Conservation (phyloP, 1,140 invertebrate species). For the Lordiphosa clarofinis region DNA sequence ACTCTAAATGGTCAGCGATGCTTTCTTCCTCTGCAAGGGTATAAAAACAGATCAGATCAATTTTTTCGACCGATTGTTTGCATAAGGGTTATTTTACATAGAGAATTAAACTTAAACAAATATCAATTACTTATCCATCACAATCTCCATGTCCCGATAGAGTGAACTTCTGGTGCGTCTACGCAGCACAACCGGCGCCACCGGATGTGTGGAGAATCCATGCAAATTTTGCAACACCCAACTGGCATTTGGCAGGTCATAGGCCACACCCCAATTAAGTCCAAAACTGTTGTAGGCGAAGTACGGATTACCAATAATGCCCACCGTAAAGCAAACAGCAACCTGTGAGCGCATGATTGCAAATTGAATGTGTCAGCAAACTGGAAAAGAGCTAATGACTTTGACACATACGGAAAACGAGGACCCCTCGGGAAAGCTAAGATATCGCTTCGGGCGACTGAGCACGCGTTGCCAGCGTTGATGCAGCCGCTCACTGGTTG, state of each 20-base stretch:
- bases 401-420: constrained; percentile 69
- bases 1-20: no score
- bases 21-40: no score
- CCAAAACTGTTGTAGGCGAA: constrained; percentile 70
- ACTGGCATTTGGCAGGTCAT: constrained; percentile 86
- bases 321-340: constrained; percentile 74
- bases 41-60: no score
- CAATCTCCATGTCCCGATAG: constrained; percentile 81
- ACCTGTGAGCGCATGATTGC: constrained; percentile 44
- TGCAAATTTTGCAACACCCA: constrained; percentile 81
- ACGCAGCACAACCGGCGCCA: constrained; percentile 81
- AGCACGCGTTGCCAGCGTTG: constrained; percentile 31
- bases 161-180: constrained; percentile 81
- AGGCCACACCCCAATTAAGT: constrained; percentile 87
- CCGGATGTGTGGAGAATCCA: constrained; percentile 72
- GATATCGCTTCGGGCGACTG: constrained; percentile 71
- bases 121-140: constrained; percentile 77
- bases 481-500: neutral
- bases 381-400: neutral
- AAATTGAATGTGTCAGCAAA: constrained; percentile 20
- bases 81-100: no score
- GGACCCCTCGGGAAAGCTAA: constrained; percentile 79
- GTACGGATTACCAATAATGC: constrained; percentile 74
- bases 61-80: no score
- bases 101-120: no score